A percentile compares a stretch with the other conserved stretches of the same genome.
Evolutionary conservation across 92 coral and sea anemone species (phyloP).

Genomic region (Palythoa grandiflora): DNA sequence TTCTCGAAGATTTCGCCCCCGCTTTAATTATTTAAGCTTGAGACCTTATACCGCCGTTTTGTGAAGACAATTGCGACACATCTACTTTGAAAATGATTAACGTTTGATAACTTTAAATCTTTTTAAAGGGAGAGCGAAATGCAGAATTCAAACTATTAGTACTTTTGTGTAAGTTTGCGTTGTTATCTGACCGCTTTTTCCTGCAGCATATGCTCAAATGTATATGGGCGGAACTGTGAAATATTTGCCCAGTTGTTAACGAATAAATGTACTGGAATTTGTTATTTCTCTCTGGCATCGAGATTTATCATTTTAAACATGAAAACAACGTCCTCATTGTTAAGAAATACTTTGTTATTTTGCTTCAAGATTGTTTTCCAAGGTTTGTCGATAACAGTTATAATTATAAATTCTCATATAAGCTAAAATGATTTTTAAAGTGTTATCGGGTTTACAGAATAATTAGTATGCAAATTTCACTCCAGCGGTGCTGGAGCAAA

Average conservation of each 20-base stretch:
- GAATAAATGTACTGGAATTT: background rate
- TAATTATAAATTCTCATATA: background rate
- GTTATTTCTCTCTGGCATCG: background rate
- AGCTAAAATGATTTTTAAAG: background rate
- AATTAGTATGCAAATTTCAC: background rate
- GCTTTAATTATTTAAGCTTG: background rate
- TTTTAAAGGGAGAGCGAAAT: background rate
- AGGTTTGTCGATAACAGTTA: background rate
- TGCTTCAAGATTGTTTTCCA: background rate
- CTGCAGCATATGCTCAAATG: too few relatives aligned
- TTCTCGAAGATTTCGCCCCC: conserved; percentile 46
- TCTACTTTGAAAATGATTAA: too few relatives aligned
- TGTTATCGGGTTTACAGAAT: background rate
- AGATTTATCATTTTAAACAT: background rate
- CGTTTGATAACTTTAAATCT: too few relatives aligned
- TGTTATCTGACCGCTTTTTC: background rate
- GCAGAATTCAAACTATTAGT: background rate
- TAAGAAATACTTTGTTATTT: background rate
- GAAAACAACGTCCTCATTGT: background rate
- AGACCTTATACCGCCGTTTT: background rate
- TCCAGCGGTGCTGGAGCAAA: background rate
- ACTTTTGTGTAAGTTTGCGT: background rate
- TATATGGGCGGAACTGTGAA: background rate
- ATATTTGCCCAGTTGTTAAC: background rate
- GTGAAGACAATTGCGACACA: background rate